These are phyloP conservation scores for Drosophila bocki DNA, from an alignment of 1,140 invertebrate species.

Conservation along the genomic window DNA sequence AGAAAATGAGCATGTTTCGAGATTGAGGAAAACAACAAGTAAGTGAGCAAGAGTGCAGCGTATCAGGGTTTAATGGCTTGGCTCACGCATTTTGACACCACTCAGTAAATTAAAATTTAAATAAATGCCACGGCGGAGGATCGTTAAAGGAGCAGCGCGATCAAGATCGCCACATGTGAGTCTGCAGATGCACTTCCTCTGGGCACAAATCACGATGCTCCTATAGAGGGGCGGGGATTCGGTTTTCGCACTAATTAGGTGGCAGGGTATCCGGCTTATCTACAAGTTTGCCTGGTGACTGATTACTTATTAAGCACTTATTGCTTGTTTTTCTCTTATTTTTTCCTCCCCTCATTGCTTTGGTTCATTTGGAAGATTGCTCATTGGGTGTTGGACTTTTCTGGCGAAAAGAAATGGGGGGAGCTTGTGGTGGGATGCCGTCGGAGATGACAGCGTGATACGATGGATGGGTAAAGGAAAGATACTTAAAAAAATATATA, in stretches of 20 bases:
- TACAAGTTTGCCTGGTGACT: slow-evolving; percentile 52
- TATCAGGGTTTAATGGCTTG: slow-evolving; percentile 61
- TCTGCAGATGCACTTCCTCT: slow-evolving; percentile 24
- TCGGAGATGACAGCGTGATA: slow-evolving; percentile 31
- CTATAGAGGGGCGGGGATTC: neutral
- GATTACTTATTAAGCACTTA: slow-evolving; percentile 79
- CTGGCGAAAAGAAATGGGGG: slow-evolving; percentile 27
- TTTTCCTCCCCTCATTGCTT: slow-evolving; percentile 13
- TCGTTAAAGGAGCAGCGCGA: slow-evolving; percentile 58
- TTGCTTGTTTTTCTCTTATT: slow-evolving; percentile 13
- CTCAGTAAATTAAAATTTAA: slow-evolving; percentile 58
- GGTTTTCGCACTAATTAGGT: slow-evolving; percentile 60
- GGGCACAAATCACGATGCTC: slow-evolving; percentile 19
- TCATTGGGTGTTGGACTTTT: slow-evolving; percentile 75
- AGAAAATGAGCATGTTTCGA: slow-evolving; percentile 35
- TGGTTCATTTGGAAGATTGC: slow-evolving; percentile 68
- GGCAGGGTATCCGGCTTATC: slow-evolving; percentile 51
- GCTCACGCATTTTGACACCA: slow-evolving; percentile 73
- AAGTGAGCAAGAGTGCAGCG: slow-evolving; percentile 52
- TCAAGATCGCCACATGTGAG: slow-evolving; percentile 53
- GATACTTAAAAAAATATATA: too few species aligned
- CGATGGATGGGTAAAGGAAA: neutral
- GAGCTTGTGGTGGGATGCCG: neutral
- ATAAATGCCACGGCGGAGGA: slow-evolving; percentile 44
- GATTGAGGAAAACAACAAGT: slow-evolving; percentile 31